A percentile compares a stretch with the other conserved stretches of the same genome.
Evolutionary conservation across 2,797 vertebrate genomes (phyloP).

Genomic region (Scleropages formosus): DNA sequence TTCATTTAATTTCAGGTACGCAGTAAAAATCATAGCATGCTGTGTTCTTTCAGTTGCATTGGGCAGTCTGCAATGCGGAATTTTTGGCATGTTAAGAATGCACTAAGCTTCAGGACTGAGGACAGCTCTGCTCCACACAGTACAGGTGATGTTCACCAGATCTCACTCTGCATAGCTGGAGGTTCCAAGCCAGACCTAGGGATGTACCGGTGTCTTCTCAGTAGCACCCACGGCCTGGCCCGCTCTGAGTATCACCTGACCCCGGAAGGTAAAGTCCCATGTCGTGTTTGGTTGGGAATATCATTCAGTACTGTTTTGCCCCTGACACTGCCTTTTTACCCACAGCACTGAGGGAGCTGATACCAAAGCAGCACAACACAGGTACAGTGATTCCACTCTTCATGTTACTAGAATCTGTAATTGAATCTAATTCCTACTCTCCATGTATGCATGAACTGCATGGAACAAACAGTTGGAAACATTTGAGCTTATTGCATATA

Average conservation of each 20-base stretch:
- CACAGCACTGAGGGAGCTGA: slow-evolving; percentile 81
- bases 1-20: background rate
- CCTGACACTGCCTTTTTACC: slow-evolving; percentile 33
- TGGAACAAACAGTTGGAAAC: no score
- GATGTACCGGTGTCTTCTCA: slow-evolving; percentile 82
- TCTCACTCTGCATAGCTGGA: slow-evolving; percentile 76
- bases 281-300: background rate
- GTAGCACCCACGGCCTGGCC: slow-evolving; percentile 68
- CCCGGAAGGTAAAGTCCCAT: slow-evolving; percentile 74
- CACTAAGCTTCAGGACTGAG: background rate
- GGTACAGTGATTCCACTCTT: no score
- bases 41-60: background rate
- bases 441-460: no score
- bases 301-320: background rate
- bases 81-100: background rate
- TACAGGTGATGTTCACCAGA: slow-evolving; percentile 77
- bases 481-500: no score
- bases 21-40: background rate
- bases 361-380: slow-evolving; percentile 43
- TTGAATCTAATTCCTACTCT: no score
- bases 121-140: slow-evolving; percentile 61
- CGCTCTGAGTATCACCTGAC: slow-evolving; percentile 83
- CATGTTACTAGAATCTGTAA: no score
- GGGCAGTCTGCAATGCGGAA: slow-evolving; percentile 31
- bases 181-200: slow-evolving; percentile 83